Conservation (phyloP, 2,113 vertebrate species). For the Burhinus bistriatus region DNA sequence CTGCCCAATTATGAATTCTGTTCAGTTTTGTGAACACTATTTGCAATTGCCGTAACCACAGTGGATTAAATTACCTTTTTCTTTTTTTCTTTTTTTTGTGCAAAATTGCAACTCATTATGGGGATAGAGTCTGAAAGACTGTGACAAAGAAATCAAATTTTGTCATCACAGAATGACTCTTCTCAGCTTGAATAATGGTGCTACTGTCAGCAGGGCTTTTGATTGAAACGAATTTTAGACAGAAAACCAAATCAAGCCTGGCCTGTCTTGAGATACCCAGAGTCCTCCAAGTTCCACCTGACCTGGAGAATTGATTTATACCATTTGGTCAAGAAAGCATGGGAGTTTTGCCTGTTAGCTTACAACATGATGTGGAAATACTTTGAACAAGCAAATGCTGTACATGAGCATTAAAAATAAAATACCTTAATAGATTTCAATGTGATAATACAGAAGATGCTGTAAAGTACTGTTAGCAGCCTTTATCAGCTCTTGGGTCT, state of each 20-base stretch:
- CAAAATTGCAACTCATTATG: not conserved
- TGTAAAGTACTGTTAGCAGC: not conserved
- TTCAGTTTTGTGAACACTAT: not conserved
- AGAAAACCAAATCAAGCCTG: not conserved
- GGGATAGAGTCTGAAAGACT: not conserved
- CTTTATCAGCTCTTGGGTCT: not conserved
- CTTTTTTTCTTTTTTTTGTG: too few species aligned
- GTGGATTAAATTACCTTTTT: not conserved
- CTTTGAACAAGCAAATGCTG: not conserved
- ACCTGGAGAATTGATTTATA: not conserved
- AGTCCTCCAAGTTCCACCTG: not conserved
- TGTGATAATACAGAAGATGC: not conserved
- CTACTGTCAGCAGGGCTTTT: not conserved
- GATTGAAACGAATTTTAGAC: conserved; percentile 3
- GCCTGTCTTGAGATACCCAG: not conserved
- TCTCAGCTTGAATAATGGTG: not conserved
- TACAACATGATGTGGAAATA: not conserved
- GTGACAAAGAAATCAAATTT: conserved; percentile 21
- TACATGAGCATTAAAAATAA: not conserved
- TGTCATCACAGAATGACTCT: not conserved
- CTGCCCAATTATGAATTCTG: not conserved
- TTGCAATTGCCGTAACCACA: not conserved
- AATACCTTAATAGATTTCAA: not conserved
- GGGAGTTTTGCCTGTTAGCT: not conserved
- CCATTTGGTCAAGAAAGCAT: not conserved